Evolutionary conservation across 2,113 vertebrate genomes (phyloP), one percentile per base, ranked within the genome.

Genomic region (Lepidothrix coronata): DNA sequence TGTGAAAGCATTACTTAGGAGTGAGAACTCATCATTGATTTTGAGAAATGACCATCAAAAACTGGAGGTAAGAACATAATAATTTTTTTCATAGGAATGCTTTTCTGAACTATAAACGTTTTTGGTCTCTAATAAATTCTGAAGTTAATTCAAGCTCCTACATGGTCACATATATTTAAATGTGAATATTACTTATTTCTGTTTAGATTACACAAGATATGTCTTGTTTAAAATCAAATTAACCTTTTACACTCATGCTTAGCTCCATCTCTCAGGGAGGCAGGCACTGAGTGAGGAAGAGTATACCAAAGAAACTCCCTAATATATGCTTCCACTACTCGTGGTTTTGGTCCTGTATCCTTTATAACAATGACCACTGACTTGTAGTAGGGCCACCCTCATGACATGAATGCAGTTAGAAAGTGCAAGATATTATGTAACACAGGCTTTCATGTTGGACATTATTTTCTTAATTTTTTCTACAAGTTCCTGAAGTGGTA

Each of bases 1-100:
- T 41, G 96, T 98, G 54, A 98, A 97, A 23, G 99, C 98, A 22
- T 97, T 97, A 48, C 97, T 98, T 85, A 95, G 85, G 54, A 98
- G 98, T 98, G 97, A 96, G 87, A 95, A 98, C 72, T 95, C 98
- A 30, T 96, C 98, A 14, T 96, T 99, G 89, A 72, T 98, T 87
- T 95, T 99, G 93, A 98, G 94, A 92, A 96, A 95, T 52, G 96
- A 92, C 19, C 95, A 98, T 94, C 96, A 96, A 93, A 98, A 65
- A 92, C 95, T 98, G 96, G 98, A 97, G 97, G 99, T 99, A 97
- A 98, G 98, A 95, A 30, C 1, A 10, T 20, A 20, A 23, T 35
- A 41, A n/a, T 65, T 88, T 83, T 90, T 7, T 43, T 54, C 30
- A 33, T 6, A 14, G 30, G 20, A 35, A 8, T 46, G 15, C 13